Conservation (phyloP, 1,140 invertebrate species). For the Gryon sp. region DNA sequence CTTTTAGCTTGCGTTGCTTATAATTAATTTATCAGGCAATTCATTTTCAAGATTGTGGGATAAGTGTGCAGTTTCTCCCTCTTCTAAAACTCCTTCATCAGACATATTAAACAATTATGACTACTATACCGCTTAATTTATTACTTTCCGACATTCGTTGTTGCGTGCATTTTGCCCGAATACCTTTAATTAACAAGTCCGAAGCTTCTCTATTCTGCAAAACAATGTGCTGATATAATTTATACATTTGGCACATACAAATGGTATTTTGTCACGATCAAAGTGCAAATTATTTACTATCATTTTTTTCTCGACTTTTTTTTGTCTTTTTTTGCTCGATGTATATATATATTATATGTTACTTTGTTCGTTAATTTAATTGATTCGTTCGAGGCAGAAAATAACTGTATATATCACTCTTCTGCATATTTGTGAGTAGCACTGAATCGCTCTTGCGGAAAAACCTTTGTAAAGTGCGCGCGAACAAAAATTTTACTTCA, state of each 20-base stretch:
- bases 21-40: conserved; percentile 62
- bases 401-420: too few species aligned
- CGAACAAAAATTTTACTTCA: too few species aligned
- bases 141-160: conserved; percentile 55
- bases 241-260: conserved; percentile 24
- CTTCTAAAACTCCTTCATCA: conserved; percentile 54
- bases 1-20: conserved; percentile 45
- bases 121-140: conserved; percentile 49
- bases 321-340: too few species aligned
- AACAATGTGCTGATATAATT: conserved; percentile 50
- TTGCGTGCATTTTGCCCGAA: conserved; percentile 48
- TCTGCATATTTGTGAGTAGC: too few species aligned
- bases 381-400: conserved; percentile 13
- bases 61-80: conserved; percentile 39
- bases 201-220: conserved; percentile 29
- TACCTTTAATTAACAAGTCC: conserved; percentile 53
- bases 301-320: background rate
- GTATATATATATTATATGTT: too few species aligned
- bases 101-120: conserved; percentile 62
- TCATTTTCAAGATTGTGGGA: conserved; percentile 62
- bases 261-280: conserved; percentile 49
- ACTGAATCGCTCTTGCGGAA: too few species aligned
- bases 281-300: too few species aligned
- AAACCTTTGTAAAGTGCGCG: too few species aligned
- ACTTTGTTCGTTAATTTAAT: conserved; percentile 34